A percentile compares a stretch with the other conserved stretches of the same genome.
These are phyloP conservation scores for Apostichopus californicus DNA, from an alignment of 35 echinoderm and acorn worm species.

Conservation along the genomic window DNA sequence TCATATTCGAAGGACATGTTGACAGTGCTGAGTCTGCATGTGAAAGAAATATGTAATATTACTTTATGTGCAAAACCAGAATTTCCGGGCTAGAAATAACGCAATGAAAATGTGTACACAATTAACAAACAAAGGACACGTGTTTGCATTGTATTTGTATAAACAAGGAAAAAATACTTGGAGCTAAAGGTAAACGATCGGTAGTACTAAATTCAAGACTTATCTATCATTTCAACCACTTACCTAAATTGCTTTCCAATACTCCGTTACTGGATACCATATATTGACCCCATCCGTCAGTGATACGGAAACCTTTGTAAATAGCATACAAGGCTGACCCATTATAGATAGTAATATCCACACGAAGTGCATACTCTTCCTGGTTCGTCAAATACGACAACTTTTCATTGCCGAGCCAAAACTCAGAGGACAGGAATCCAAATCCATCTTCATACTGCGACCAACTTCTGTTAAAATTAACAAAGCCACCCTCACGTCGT, in stretches of 20 bases:
- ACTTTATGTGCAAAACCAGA: no score
- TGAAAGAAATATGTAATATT: no score
- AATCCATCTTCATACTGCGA: slow-evolving; percentile 12
- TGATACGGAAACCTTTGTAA: slow-evolving; percentile 14
- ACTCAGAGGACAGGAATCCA: background rate
- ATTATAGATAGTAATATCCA: background rate
- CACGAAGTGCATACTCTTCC: background rate
- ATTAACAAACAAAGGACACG: no score
- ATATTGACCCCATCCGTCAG: background rate
- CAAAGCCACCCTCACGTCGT: background rate
- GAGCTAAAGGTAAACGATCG: no score
- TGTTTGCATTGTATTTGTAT: no score
- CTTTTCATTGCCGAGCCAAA: slow-evolving; percentile 32
- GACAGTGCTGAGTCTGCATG: background rate
- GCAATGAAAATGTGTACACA: no score
- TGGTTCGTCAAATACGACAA: slow-evolving; percentile 5
- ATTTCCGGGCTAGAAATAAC: no score
- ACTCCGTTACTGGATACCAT: background rate
- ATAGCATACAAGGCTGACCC: background rate
- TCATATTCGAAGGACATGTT: background rate
- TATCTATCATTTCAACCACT: background rate
- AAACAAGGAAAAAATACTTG: no score
- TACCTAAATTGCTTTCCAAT: slow-evolving; percentile 8
- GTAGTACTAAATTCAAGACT: no score
- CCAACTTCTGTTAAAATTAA: slow-evolving; percentile 10